phyloP scores from a whole-genome alignment of 1,140 invertebrate species.

The Colletes latitarsis region DNA sequence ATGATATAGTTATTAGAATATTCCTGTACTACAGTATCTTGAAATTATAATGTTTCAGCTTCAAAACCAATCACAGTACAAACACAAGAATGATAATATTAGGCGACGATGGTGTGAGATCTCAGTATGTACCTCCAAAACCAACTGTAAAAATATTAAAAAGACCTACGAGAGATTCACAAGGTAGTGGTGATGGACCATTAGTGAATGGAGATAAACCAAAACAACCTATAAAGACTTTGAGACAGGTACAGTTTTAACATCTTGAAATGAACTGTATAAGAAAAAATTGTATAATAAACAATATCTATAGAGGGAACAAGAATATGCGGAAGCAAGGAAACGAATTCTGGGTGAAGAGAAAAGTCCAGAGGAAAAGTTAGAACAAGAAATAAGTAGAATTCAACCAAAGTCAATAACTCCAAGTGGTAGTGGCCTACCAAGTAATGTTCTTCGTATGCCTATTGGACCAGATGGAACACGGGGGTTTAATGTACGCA shows the following conservation, averaged over 20 bases:
- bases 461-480: slow-evolving; percentile 83
- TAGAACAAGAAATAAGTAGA: slow-evolving; percentile 83
- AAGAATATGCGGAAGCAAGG: slow-evolving; percentile 93
- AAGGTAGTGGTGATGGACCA: slow-evolving; percentile 76
- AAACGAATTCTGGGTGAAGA: slow-evolving; percentile 91
- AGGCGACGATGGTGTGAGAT: slow-evolving; percentile 76
- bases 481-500: slow-evolving; percentile 82
- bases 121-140: slow-evolving; percentile 85
- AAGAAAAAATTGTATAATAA: background rate
- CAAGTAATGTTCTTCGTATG: slow-evolving; percentile 80
- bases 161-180: slow-evolving; percentile 83
- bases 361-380: slow-evolving; percentile 87
- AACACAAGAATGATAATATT: slow-evolving; percentile 77
- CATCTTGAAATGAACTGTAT: background rate
- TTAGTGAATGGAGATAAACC: slow-evolving; percentile 85
- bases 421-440: slow-evolving; percentile 52
- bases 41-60: slow-evolving; percentile 57
- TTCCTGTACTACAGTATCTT: background rate
- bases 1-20: background rate
- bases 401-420: slow-evolving; percentile 71
- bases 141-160: slow-evolving; percentile 92
- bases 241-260: slow-evolving; percentile 84
- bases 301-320: slow-evolving; percentile 83
- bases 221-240: slow-evolving; percentile 89
- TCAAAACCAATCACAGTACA: slow-evolving; percentile 66